Base-by-base conservation (phyloP, 92 coral and sea anemone species). In the Galaxea fascicularis region DNA sequence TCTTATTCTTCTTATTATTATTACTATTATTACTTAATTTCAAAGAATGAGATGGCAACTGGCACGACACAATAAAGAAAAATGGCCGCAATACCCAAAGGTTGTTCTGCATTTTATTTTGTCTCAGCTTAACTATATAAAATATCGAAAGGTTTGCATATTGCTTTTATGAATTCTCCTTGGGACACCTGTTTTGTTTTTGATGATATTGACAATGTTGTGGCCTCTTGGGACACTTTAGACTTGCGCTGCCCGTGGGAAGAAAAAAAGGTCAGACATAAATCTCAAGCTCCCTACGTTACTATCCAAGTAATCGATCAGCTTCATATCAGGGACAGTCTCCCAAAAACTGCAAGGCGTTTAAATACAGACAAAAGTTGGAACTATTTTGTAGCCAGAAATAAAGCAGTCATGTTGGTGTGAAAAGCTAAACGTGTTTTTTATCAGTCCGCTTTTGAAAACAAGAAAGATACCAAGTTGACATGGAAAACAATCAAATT, bases 311-410 rank as follows among this genome's bases (percentile, higher is more conserved):
- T 67, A 67, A 4, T 27, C 44, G 73, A 39, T 39, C n/a, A n/a
- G n/a, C n/a, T 67, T 67, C 49, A 29, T 39, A 26, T 26, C 73
- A 67, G 49, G 46, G 73, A 67, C 45, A 67, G 73, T 18, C 73
- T 67, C 73, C 49, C 27, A 29, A 67, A 67, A 67, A 67, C 46
- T 67, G 73, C 24, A 17, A 26, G 73, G 70, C 0, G 46, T 67
- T 26, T 67, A 26, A 67, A 67, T 67, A 67, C 12, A 6, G 46
- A 67, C 73, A 67, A 67, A 67, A 67, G 73, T 67, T 67, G 73
- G 73, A 41, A 67, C 73, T 5, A 0, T n/a, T 17, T 11, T 8
- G 45, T 67, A 26, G 73, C 73, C 45, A 27, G 73, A 67, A 1
- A 67, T 67, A 67, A 67, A 67, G 73, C 73, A 8, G 73, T 67